phyloP scores from a whole-genome alignment of 2,888 invertebrate species.

The Tubulanus polymorphus region DNA sequence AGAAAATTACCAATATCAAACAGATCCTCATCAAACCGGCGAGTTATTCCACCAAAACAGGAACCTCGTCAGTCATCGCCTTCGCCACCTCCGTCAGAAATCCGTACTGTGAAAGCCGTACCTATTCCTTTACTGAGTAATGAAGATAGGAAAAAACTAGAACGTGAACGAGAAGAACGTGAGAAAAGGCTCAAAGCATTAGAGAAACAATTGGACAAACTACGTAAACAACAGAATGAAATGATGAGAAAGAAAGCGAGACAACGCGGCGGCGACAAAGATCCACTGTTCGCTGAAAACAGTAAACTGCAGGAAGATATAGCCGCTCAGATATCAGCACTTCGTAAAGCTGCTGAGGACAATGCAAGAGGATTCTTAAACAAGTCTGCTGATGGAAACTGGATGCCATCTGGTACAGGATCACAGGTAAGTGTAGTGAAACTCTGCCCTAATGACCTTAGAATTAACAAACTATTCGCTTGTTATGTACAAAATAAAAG shows the following conservation, averaged over 20 bases:
- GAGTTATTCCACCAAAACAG: background rate
- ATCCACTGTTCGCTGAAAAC: constrained; percentile 41
- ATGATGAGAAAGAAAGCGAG: constrained; percentile 35
- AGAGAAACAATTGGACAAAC: constrained; percentile 31
- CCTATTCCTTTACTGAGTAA: background rate
- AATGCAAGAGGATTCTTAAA: too few relatives aligned
- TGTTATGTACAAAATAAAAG: too few relatives aligned
- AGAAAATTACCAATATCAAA: too few relatives aligned
- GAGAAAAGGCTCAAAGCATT: constrained; percentile 25
- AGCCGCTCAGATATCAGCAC: constrained; percentile 29
- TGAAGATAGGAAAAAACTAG: constrained; percentile 16
- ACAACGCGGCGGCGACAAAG: constrained; percentile 41
- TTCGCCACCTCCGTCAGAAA: background rate
- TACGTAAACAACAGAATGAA: constrained; percentile 42
- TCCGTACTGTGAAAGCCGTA: background rate
- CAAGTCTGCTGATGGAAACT: too few relatives aligned
- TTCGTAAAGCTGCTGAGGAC: constrained; percentile 23
- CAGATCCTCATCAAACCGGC: background rate
- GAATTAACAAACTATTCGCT: too few relatives aligned
- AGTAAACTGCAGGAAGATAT: constrained; percentile 43
- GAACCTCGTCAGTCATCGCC: too few relatives aligned
- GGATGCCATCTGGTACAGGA: too few relatives aligned
- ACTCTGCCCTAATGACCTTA: too few relatives aligned
- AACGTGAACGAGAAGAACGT: constrained; percentile 25
- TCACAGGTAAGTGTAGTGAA: too few relatives aligned